Evolutionary conservation across 2,888 invertebrate species (phyloP), one percentile per base, ranked within the genome.

Genomic region (Macrophya annulata): DNA sequence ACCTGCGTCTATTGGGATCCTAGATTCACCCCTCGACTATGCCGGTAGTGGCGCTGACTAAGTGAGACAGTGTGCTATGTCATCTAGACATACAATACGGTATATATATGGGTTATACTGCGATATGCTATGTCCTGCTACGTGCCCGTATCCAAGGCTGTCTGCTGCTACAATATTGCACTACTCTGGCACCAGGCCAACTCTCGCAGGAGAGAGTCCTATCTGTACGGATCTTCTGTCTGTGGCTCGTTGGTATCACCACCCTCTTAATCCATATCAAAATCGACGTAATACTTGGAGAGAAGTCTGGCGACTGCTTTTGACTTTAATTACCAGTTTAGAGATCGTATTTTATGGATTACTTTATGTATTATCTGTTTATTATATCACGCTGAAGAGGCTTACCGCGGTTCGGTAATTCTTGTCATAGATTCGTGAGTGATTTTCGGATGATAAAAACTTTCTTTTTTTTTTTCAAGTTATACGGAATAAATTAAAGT

Each of bases 101-200:
- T 31, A 77, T 55, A 45, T 76, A 72, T 87, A 85, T 86, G 88
- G 85, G 86, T 86, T 87, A 76, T 86, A 84, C 82, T 17, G 17
- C 83, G 81, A 83, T 25, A 79, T 74, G 25, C 71, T 79, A 85
- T 76, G 65, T 85, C 81, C 84, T 74, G 84, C 68, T 68, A 83
- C 85, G 79, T 77, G 85, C 72, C 85, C 84, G 82, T 86, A 81
- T 84, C 65, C 87, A 86, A 87, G 88, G 85, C 88, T 89, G 89
- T 87, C 88, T 88, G 89, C 89, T 87, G 87, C 89, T 90, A 89
- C 90, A 89, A 91, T 91, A 91, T 91, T 91, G 90, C 90, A 87
- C 88, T 88, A 88, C 87, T 87, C 85, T 91, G 91, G 91, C 91
- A 79, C 82, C 76, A 85, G 85, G 90, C 91, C 91, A 91, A 88